Evolutionary conservation across 2,113 vertebrate genomes (phyloP), one percentile per base, ranked within the genome.

Genomic region (Pyrgilauda ruficollis): DNA sequence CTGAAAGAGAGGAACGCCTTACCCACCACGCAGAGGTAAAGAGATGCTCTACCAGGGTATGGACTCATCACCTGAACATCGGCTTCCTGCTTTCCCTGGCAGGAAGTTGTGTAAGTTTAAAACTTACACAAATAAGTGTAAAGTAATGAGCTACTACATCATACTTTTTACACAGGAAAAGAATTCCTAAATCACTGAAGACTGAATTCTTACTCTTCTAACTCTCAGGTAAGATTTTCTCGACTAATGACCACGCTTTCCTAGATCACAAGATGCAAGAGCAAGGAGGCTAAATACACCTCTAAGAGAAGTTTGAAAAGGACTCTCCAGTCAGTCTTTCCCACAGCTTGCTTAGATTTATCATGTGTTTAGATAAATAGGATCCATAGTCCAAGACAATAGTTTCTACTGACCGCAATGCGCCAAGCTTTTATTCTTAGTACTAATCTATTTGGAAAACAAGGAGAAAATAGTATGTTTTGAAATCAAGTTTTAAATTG

Each of bases 401-500:
- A 70, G 7, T 52, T 86, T 66, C 59, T 59, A n/a, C 16, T 53
- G 55, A 63, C 55, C 33, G 47, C 62, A 89, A 12, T 0, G 2
- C 17, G 27, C 22, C 81, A 84, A 59, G 50, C 69, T 84, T 88
- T 89, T 80, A 89, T 43, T 81, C 16, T 50, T 77, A 62, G 31
- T 83, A 63, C 21, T 69, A 14, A 88, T 37, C 41, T 73, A n/a
- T 35, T 69, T 50, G 84, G 64, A 90, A 93, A 95, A 61, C 39
- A 86, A 80, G 63, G n/a, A 86, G 49, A 43, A 77, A 95, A 70
- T 7, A 35, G 10, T 21, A 55, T 30, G 13, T 70, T 92, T 80
- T 43, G 59, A 86, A 93, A 90, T 55, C n/a, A 66, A 50, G 31
- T 90, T 92, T 80, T 46, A 87, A 91, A 84, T 66, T 53, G 81